These are phyloP conservation scores for Oligia fasciuncula DNA, from an alignment of 2,888 invertebrate species.

Conservation along the genomic window DNA sequence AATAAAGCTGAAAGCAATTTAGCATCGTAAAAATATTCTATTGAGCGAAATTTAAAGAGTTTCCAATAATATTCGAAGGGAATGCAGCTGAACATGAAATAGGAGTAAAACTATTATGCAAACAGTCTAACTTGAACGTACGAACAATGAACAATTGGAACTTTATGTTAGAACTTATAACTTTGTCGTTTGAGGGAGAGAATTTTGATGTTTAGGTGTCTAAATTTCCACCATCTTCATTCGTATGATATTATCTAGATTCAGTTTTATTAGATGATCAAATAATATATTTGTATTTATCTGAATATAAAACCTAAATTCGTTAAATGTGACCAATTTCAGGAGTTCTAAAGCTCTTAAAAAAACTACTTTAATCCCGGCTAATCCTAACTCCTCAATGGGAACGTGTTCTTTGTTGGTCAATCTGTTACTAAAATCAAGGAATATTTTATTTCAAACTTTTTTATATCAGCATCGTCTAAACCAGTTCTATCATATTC, in stretches of 20 bases:
- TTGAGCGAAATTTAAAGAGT: slow-evolving; percentile 73
- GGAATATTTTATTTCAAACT: neutral
- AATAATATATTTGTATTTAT: neutral
- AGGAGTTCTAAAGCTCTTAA: neutral
- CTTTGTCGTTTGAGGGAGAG: slow-evolving; percentile 67
- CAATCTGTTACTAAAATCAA: neutral
- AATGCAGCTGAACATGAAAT: slow-evolving; percentile 78
- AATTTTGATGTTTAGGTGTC: slow-evolving; percentile 69
- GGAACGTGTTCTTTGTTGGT: neutral
- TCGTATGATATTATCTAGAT: slow-evolving; percentile 44
- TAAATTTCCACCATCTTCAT: slow-evolving; percentile 53
- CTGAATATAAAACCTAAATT: neutral
- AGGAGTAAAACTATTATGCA: slow-evolving; percentile 86
- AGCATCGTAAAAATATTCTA: slow-evolving; percentile 72
- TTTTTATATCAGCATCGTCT: neutral
- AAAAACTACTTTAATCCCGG: neutral
- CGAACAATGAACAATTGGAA: slow-evolving; percentile 78
- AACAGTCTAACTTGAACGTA: slow-evolving; percentile 78
- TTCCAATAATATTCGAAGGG: slow-evolving; percentile 75
- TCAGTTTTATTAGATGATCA: slow-evolving; percentile 23
- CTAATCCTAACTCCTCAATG: neutral
- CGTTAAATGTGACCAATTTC: neutral
- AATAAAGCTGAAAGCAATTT: slow-evolving; percentile 57
- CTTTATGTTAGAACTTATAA: slow-evolving; percentile 79
- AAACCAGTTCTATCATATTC: neutral